A percentile compares a stretch with the other conserved stretches of the same genome.
phyloP scores from a whole-genome alignment of 2,113 vertebrate species.

The Typhlomys cinereus region DNA sequence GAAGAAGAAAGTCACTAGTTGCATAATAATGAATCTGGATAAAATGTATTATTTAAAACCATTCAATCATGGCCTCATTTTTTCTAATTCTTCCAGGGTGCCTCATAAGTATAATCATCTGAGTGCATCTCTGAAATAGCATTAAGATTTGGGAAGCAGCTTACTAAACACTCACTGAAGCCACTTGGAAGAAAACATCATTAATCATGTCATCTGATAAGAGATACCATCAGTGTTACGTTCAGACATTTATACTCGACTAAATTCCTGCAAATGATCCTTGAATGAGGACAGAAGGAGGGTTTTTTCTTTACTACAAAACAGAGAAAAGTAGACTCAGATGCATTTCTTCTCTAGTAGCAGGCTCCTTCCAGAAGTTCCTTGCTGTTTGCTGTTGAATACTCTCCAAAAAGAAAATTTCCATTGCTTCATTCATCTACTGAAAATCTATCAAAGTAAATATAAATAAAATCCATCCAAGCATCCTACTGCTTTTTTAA shows the following conservation, averaged over 20 bases:
- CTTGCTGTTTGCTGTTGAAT: neutral
- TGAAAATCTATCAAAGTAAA: neutral
- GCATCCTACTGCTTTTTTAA: neutral
- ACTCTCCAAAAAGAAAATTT: neutral
- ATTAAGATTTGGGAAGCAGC: conserved; percentile 60
- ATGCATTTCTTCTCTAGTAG: neutral
- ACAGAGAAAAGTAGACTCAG: neutral
- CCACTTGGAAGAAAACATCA: conserved; percentile 43
- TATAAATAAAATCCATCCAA: neutral
- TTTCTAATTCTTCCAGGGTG: conserved; percentile 60
- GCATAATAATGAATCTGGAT: conserved; percentile 67
- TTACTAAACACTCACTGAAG: conserved; percentile 61
- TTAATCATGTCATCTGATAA: conserved; percentile 77
- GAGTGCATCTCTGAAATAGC: conserved; percentile 64
- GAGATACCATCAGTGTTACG: conserved; percentile 58
- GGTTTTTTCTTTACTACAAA: conserved; percentile 49
- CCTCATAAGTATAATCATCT: conserved; percentile 65
- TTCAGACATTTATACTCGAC: conserved; percentile 49
- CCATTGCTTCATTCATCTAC: neutral
- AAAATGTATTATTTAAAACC: conserved; percentile 66
- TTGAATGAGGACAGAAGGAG: conserved; percentile 20
- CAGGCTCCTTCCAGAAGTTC: neutral
- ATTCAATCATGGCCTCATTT: conserved; percentile 69
- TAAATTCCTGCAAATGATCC: conserved; percentile 61
- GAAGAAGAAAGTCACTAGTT: conserved; percentile 37